Evolutionary conservation across 2,113 vertebrate genomes (phyloP).

Genomic region (Saguinus midas): DNA sequence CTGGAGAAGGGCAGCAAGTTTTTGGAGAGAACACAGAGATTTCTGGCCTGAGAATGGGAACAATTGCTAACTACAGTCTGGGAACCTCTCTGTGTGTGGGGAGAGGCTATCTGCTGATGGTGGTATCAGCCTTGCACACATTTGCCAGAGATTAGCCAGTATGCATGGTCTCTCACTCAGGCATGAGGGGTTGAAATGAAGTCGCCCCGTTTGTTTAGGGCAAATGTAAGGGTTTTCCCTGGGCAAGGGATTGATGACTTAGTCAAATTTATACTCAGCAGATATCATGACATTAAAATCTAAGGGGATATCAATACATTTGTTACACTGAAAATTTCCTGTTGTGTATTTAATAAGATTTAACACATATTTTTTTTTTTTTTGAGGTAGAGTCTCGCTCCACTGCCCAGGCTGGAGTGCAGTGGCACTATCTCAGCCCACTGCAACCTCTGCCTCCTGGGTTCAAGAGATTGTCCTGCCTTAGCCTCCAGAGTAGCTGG

Average conservation of each 20-base stretch:
- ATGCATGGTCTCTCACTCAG: background rate
- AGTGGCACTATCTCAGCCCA: no score
- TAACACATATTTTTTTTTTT: background rate
- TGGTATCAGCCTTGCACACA: background rate
- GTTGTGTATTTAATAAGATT: background rate
- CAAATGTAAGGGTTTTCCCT: slow-evolving; percentile 36
- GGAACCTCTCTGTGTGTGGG: background rate
- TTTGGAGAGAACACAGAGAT: background rate
- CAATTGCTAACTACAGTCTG: background rate
- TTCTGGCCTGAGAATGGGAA: background rate
- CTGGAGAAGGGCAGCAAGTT: background rate
- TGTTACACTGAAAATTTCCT: slow-evolving; percentile 1
- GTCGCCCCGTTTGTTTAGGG: background rate
- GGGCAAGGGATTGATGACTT: background rate
- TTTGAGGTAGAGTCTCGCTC: no score
- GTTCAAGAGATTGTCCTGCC: no score
- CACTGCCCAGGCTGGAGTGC: no score
- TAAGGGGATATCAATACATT: background rate
- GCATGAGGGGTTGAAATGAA: background rate
- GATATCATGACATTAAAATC: background rate
- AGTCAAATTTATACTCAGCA: slow-evolving; percentile 2
- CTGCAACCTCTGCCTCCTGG: no score
- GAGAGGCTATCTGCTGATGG: no score
- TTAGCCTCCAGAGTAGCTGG: no score
- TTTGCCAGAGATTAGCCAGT: background rate